A percentile compares a stretch with the other conserved stretches of the same genome.
These are phyloP conservation scores for Enteromius radiatus DNA, from an alignment of 2,797 vertebrate species.

Conservation along the genomic window DNA sequence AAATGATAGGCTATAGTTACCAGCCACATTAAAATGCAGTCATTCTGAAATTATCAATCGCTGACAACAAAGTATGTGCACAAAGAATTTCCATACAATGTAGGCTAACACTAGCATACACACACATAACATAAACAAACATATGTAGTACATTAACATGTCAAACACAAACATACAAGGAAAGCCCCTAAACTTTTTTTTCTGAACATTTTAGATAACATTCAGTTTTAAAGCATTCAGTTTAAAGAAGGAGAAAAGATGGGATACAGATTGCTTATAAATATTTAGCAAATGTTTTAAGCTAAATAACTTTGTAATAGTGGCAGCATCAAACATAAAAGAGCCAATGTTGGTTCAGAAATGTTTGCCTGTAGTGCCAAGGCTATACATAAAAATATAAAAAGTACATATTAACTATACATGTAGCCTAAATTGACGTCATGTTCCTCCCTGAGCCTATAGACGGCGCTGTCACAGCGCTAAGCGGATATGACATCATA, in stretches of 20 bases:
- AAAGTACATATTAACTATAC: too few species aligned
- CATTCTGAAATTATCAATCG: too few species aligned
- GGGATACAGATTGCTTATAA: not conserved
- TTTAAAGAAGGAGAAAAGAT: not conserved
- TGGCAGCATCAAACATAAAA: not conserved
- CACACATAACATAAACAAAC: too few species aligned
- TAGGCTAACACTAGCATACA: too few species aligned
- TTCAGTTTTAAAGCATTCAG: too few species aligned
- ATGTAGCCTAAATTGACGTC: not conserved
- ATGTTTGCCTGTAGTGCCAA: not conserved
- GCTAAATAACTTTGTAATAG: not conserved
- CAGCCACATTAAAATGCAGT: too few species aligned
- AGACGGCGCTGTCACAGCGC: not conserved
- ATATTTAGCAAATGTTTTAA: not conserved
- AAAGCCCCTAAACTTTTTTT: too few species aligned
- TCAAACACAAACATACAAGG: not conserved
- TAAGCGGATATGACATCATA: slow-evolving; percentile 30
- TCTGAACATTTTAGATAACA: too few species aligned
- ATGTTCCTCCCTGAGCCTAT: not conserved
- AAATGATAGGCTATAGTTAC: not conserved
- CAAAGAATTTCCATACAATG: too few species aligned
- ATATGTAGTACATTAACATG: not conserved
- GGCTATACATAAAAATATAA: too few species aligned
- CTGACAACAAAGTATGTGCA: too few species aligned
- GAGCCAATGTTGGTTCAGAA: not conserved